Evolutionary conservation across 2,113 vertebrate species (phyloP).

Genomic region (Axis porcinus): DNA sequence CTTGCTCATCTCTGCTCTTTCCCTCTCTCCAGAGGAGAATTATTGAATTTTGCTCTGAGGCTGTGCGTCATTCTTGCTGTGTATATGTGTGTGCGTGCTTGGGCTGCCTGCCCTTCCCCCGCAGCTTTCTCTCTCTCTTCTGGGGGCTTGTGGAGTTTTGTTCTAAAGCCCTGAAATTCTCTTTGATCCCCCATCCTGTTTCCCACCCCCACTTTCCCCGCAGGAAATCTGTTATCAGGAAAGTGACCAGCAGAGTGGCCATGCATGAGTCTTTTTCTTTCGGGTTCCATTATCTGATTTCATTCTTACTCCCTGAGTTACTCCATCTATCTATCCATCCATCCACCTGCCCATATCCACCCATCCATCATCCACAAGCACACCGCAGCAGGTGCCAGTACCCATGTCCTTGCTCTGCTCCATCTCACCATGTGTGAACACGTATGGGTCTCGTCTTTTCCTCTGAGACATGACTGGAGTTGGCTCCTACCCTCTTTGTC

Average conservation of each 20-base stretch:
- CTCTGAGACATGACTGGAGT: background rate
- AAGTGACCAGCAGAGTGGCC: background rate
- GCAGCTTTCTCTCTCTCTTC: background rate
- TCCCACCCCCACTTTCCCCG: background rate
- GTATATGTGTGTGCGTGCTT: background rate
- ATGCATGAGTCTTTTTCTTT: background rate
- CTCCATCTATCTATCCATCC: background rate
- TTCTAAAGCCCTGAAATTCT: slow-evolving; percentile 11
- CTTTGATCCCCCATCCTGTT: background rate
- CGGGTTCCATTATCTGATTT: background rate
- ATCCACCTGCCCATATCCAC: background rate
- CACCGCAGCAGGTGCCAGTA: background rate
- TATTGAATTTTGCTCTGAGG: slow-evolving; percentile 59
- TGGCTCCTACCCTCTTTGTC: background rate
- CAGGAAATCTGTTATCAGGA: background rate
- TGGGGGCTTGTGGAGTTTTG: background rate
- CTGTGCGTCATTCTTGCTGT: slow-evolving; percentile 38
- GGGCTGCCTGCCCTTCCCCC: background rate
- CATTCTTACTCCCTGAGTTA: background rate
- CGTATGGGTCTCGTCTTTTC: background rate
- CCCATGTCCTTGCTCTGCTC: background rate
- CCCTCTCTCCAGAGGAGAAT: slow-evolving; percentile 51
- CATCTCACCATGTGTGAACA: background rate
- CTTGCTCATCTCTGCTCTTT: slow-evolving; percentile 25
- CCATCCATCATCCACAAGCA: background rate